These are phyloP conservation scores for Hermaeophaga mercurialis DNA, from an alignment of 2,888 invertebrate species.

Conservation along the genomic window DNA sequence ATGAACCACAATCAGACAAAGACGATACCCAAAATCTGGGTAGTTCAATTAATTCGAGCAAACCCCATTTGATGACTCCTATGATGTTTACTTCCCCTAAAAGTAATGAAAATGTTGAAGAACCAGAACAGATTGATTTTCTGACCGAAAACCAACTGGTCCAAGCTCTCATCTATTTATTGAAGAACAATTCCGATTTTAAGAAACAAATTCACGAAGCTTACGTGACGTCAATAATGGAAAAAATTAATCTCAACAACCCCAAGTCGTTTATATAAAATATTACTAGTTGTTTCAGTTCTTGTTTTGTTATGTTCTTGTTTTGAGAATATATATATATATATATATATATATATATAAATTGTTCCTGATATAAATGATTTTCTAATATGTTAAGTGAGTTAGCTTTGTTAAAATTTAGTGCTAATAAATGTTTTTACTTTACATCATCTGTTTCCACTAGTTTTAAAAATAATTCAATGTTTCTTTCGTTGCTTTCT, in stretches of 20 bases:
- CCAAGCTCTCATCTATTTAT: conserved; percentile 85
- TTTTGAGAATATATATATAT: too few species aligned
- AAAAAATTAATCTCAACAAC: conserved; percentile 52
- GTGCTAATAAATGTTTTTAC: too few species aligned
- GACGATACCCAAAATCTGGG: conserved; percentile 39
- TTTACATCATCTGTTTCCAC: too few species aligned
- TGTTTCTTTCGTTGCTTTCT: too few species aligned
- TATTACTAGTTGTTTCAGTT: neutral
- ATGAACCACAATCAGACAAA: conserved; percentile 50
- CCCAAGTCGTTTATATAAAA: conserved; percentile 28
- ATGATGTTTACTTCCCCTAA: conserved; percentile 78
- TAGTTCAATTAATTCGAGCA: conserved; percentile 60
- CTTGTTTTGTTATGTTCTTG: neutral
- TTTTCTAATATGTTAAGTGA: conserved; percentile 14
- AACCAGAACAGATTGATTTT: conserved; percentile 62
- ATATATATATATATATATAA: too few species aligned
- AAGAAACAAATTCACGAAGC: conserved; percentile 89
- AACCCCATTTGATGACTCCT: conserved; percentile 83
- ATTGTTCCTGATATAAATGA: neutral
- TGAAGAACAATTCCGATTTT: conserved; percentile 87
- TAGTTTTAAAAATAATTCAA: too few species aligned
- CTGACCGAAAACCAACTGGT: conserved; percentile 86
- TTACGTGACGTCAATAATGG: conserved; percentile 84
- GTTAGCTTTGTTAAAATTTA: too few species aligned
- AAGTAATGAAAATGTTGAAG: conserved; percentile 30